These are phyloP conservation scores for Actinernus sp. DNA, from an alignment of 92 coral and sea anemone genomes.

Conservation along the genomic window DNA sequence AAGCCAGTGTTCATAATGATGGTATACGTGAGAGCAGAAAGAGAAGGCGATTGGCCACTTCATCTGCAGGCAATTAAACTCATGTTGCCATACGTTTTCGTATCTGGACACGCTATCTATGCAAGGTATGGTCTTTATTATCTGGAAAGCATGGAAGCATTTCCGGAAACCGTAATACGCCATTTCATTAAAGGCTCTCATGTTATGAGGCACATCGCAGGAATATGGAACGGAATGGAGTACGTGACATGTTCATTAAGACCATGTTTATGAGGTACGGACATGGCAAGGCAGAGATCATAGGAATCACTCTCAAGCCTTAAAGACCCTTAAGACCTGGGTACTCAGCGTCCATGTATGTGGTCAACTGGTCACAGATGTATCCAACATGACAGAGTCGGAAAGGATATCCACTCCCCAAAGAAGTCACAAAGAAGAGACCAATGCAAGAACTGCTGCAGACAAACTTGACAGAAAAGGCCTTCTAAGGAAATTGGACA, in stretches of 20 bases:
- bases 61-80: conserved; percentile 54
- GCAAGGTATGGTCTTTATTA: conserved; percentile 67
- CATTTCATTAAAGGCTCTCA: conserved; percentile 61
- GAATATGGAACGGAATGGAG: conserved; percentile 68
- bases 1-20: conserved; percentile 58
- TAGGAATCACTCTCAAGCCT: conserved; percentile 58
- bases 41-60: conserved; percentile 78
- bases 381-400: too few relatives aligned
- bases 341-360: conserved; percentile 72
- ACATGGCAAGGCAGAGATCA: conserved; percentile 54
- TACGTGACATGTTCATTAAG: conserved; percentile 52
- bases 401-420: too few relatives aligned
- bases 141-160: conserved; percentile 53
- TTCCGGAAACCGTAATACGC: conserved; percentile 27
- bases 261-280: conserved; percentile 52
- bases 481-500: neutral
- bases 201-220: conserved; percentile 69
- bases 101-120: conserved; percentile 59
- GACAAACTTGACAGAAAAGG: conserved; percentile 18
- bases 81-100: conserved; percentile 70
- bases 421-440: conserved; percentile 64
- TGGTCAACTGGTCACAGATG: conserved; percentile 48
- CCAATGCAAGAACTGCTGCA: conserved; percentile 23
- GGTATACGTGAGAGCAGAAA: conserved; percentile 51
- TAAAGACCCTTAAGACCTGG: conserved; percentile 77